Evolutionary conservation across 2,113 vertebrate species (phyloP), one percentile per base, ranked within the genome.

Genomic region (Seriola aureovittata): DNA sequence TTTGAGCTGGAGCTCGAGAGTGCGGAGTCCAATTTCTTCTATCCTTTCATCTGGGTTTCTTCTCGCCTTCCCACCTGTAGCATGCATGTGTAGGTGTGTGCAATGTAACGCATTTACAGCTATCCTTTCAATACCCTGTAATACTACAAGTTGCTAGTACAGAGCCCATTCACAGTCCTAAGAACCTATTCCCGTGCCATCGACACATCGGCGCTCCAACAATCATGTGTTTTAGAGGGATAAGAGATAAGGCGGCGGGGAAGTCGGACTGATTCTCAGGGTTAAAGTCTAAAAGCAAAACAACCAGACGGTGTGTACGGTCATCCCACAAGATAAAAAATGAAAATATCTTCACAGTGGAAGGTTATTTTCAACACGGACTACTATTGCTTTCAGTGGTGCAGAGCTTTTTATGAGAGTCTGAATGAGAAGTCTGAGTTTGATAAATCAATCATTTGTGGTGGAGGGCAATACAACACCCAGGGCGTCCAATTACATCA

Each of bases 21-120:
- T 48, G 67, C 40, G 74, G 59, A 73, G 80, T 77, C 60, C 84
- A 78, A 84, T 83, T 85, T 88, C 74, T 85, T 50, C 74, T 5
- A 11, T 54, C 75, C 79, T 89, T 90, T 90, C 75, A 87, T 86
- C 75, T 72, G 62, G 59, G 52, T 38, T 64, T 71, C 74, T 81
- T 29, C 42, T 36, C 4, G 46, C 55, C 40, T 83, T 81, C 77
- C 38, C 48, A 85, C 69, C 80, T 81, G 66, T 59, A 64, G 59
- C 23, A 4, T 34, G 83, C 48, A 38, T 72, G 63, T 58, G 60
- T 64, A 34, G 0, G 60, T 25, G 58, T 48, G 76, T 4, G 71
- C 14, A 17, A 29, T 63, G 89, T 52, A 34, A 44, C 72, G 81
- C 81, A 77, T 85, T 90, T 86, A 86, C 60, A 79, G 80, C 65